Conservation (phyloP, 2,113 vertebrate species). For the Spizaetus ornatus region DNA sequence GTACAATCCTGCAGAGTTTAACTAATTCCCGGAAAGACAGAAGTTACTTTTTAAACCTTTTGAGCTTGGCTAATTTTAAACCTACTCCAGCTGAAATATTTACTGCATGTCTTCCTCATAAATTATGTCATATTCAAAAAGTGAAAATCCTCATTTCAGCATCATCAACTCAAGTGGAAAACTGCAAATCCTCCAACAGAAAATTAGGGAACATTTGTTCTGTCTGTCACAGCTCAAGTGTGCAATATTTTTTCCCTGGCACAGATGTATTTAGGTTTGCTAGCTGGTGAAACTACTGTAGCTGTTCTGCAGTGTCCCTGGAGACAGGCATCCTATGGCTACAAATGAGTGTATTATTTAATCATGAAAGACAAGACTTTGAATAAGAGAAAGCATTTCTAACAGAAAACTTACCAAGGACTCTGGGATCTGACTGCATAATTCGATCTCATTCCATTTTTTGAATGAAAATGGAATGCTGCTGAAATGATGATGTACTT, state of each 20-base stretch:
- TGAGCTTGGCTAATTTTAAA: conserved; percentile 60
- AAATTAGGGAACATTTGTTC: conserved; percentile 73
- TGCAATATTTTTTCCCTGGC: not conserved
- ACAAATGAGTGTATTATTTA: conserved; percentile 52
- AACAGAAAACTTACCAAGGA: conserved; percentile 19
- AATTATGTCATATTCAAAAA: conserved; percentile 64
- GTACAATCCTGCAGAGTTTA: not conserved
- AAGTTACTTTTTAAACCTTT: conserved; percentile 39
- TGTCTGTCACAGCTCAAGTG: conserved; percentile 39
- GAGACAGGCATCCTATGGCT: conserved; percentile 18
- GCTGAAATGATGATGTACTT: not conserved
- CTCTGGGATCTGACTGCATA: not conserved
- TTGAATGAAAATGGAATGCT: not conserved
- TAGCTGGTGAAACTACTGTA: conserved; percentile 3
- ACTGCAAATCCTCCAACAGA: conserved; percentile 68
- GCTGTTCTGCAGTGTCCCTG: not conserved
- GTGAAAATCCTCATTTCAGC: conserved; percentile 66
- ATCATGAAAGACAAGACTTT: conserved; percentile 53
- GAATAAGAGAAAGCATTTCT: conserved; percentile 52
- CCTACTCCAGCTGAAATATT: conserved; percentile 51
- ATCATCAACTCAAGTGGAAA: conserved; percentile 69
- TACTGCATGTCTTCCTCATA: conserved; percentile 52
- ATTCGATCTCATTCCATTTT: not conserved
- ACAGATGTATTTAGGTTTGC: conserved; percentile 33
- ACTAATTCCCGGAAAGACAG: conserved; percentile 24